Evolutionary conservation across 2,113 vertebrate genomes (phyloP), one percentile per base, ranked within the genome.

Genomic region (Gavialis gangeticus): DNA sequence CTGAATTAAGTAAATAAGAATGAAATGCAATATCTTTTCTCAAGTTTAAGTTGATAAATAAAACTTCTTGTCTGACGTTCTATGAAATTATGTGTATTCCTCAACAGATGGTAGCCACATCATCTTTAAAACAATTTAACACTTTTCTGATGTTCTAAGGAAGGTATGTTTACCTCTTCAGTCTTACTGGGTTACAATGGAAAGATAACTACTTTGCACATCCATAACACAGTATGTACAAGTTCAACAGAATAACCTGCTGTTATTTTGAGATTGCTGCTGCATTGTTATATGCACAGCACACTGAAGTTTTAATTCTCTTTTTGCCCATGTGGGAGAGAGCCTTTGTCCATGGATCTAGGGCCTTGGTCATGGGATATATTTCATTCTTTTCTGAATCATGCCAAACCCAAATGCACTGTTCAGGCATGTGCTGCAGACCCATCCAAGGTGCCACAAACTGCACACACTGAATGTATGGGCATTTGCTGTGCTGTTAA

Each of bases 301-400:
- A 18, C 16, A 3, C 60, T 73, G 60, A 34, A 19, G 17, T 5
- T 59, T 15, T 85, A 64, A 24, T 56, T 7, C 7, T 5, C 21
- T 24, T 62, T 8, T 62, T 59, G 24, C 64, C 55, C 3, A 0
- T 19, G n/a, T 0, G 8, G 22, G 24, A 16, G 54, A 85, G 9
- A 27, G 2, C 0, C 67, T 11, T 28, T 30, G 34, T n/a, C 17
- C 16, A 66, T 30, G 9, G 37, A 10, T 46, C 59, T 30, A 58
- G 37, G 34, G 7, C 37, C 11, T 0, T 0, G 28, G 64, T 18
- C 3, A 12, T 28, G 12, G 21, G 46, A 30, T 1, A 4, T 5
- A 19, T 73, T 64, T 18, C 71, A 62, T 24, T 62, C 63, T 34
- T 25, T 17, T 69, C 37, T 56, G 12, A 19, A 66, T 66, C 60